These are phyloP conservation scores for Anthopleura xanthogrammica DNA, from an alignment of 92 coral and sea anemone species.

Conservation along the genomic window DNA sequence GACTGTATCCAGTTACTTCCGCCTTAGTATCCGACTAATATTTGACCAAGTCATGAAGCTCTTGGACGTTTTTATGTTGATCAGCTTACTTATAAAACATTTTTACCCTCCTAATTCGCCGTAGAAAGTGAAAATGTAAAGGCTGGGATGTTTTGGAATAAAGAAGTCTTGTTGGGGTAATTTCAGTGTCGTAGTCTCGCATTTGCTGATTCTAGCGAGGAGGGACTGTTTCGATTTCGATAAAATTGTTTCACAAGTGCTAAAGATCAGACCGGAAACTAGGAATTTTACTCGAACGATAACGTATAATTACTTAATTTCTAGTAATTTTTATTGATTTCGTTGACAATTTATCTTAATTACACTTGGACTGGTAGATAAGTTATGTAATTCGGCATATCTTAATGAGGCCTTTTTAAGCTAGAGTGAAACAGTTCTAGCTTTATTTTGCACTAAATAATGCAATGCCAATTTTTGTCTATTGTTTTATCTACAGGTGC, in stretches of 20 bases:
- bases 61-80: neutral
- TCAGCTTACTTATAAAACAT: neutral
- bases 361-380: neutral
- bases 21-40: neutral
- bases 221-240: constrained; percentile 26
- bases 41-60: neutral
- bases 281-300: neutral
- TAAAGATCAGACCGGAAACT: neutral
- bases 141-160: neutral
- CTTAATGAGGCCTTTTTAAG: no score
- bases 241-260: constrained; percentile 1
- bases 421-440: no score
- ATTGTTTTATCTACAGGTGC: no score
- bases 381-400: no score
- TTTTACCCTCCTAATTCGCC: neutral
- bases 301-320: neutral
- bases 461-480: no score
- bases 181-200: neutral
- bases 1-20: neutral
- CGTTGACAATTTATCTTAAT: neutral
- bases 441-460: no score
- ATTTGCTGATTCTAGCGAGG: constrained; percentile 15
- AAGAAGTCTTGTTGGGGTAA: neutral
- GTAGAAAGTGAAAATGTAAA: neutral
- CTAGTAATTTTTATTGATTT: neutral